A percentile compares a stretch with the other conserved stretches of the same genome.
Conservation (phyloP, 2,888 invertebrate genomes). For the Watsonalla binaria region DNA sequence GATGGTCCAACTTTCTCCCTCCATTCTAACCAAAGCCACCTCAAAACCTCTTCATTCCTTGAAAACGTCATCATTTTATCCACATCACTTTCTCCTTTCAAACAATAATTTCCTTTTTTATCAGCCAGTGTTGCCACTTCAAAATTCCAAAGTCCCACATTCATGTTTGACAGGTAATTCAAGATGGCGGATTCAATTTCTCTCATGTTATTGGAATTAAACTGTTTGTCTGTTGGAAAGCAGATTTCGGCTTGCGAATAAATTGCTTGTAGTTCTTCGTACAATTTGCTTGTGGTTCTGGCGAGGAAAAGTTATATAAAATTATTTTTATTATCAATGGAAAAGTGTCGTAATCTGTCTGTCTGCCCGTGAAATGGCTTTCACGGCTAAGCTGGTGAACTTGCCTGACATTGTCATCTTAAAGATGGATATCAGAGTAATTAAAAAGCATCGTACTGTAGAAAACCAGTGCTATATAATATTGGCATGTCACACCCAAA, state of each 20-base stretch:
- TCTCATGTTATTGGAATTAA: slow-evolving; percentile 26
- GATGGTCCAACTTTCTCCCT: slow-evolving; percentile 79
- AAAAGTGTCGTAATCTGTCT: not conserved
- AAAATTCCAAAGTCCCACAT: slow-evolving; percentile 14
- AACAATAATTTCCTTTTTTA: slow-evolving; percentile 51
- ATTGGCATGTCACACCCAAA: no score
- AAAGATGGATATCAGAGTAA: not conserved
- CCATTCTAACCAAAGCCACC: slow-evolving; percentile 84
- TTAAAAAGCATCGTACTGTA: not conserved
- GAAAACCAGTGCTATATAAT: not conserved
- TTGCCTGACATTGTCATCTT: no score
- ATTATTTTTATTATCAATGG: not conserved
- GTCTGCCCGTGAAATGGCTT: no score
- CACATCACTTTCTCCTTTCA: slow-evolving; percentile 81
- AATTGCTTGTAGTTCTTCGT: slow-evolving; percentile 75
- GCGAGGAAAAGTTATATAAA: slow-evolving; percentile 16
- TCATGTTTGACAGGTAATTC: slow-evolving; percentile 30
- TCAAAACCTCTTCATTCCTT: slow-evolving; percentile 65
- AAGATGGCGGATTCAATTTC: slow-evolving; percentile 46
- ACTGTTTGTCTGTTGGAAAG: slow-evolving; percentile 40
- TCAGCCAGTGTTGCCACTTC: slow-evolving; percentile 21
- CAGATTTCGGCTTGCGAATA: slow-evolving; percentile 80
- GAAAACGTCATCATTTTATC: slow-evolving; percentile 77
- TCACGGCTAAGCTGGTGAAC: no score
- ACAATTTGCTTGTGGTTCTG: slow-evolving; percentile 65